phyloP scores from a whole-genome alignment of 2,888 invertebrate genomes.

The Cephus spinipes region DNA sequence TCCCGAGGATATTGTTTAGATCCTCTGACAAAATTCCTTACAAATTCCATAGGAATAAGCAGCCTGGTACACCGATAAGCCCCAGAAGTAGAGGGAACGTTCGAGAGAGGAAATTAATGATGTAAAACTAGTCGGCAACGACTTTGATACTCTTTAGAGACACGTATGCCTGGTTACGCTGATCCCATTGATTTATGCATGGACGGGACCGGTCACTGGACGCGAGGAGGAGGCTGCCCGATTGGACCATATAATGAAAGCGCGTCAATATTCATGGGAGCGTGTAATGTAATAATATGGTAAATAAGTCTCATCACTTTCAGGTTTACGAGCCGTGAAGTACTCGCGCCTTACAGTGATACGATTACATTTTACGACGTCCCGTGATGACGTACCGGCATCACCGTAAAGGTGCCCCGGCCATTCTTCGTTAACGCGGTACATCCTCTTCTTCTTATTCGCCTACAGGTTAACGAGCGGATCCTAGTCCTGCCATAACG shows the following conservation, averaged over 20 bases:
- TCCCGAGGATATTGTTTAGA: slow-evolving; percentile 52
- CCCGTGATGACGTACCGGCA: slow-evolving; percentile 21
- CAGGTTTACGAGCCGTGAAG: slow-evolving; percentile 21
- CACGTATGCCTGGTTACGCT: neutral
- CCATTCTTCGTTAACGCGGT: neutral
- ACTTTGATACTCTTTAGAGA: neutral
- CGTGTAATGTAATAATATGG: slow-evolving; percentile 50
- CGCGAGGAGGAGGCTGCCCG: neutral
- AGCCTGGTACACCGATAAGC: neutral
- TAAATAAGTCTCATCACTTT: slow-evolving; percentile 40
- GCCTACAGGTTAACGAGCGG: neutral
- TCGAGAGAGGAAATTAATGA: neutral
- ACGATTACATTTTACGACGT: slow-evolving; percentile 41
- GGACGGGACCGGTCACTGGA: neutral
- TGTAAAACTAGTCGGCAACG: neutral
- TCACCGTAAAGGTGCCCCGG: neutral
- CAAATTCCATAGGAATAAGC: slow-evolving; percentile 37
- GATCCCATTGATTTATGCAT: neutral
- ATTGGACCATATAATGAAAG: slow-evolving; percentile 34
- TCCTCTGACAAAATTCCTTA: slow-evolving; percentile 51
- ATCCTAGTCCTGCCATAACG: neutral
- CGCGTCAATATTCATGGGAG: slow-evolving; percentile 52
- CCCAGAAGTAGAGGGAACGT: neutral
- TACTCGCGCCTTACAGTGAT: slow-evolving; percentile 9
- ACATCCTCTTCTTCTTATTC: neutral